Evolutionary conservation across 2,113 vertebrate genomes (phyloP).

Genomic region (Heloderma charlesbogerti): DNA sequence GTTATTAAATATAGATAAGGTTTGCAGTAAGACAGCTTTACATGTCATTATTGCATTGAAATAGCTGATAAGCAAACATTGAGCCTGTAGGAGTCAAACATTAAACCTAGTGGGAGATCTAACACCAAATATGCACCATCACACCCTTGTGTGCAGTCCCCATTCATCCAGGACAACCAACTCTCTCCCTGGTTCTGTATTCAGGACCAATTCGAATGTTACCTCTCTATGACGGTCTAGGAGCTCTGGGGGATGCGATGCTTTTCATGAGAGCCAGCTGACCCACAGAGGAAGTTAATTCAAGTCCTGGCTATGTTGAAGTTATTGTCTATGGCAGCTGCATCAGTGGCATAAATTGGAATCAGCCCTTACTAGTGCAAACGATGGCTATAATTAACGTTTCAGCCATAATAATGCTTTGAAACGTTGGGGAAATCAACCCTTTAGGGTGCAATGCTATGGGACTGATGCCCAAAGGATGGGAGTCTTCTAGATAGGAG

Average conservation of each 20-base stretch:
- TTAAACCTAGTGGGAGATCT: slow-evolving; percentile 22
- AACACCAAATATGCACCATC: background rate
- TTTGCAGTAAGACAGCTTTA: background rate
- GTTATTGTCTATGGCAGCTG: background rate
- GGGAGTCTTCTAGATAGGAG: background rate
- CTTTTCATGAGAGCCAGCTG: background rate
- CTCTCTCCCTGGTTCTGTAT: background rate
- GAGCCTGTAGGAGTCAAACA: slow-evolving; percentile 43
- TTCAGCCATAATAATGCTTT: background rate
- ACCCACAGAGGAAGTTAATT: background rate
- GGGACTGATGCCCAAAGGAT: background rate
- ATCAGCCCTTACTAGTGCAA: background rate
- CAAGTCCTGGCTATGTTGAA: background rate
- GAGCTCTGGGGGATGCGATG: too few relatives aligned
- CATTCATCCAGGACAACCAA: background rate
- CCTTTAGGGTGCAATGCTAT: background rate
- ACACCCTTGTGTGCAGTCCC: background rate
- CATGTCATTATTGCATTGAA: slow-evolving; percentile 19
- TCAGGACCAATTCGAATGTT: background rate
- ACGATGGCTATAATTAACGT: background rate
- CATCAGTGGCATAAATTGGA: background rate
- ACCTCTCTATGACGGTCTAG: background rate
- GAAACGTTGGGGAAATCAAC: background rate
- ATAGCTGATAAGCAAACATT: slow-evolving; percentile 38
- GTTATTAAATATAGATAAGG: slow-evolving; percentile 24